These are phyloP conservation scores for Dromaius novaehollandiae DNA, from an alignment of 2,113 vertebrate species.

Conservation along the genomic window DNA sequence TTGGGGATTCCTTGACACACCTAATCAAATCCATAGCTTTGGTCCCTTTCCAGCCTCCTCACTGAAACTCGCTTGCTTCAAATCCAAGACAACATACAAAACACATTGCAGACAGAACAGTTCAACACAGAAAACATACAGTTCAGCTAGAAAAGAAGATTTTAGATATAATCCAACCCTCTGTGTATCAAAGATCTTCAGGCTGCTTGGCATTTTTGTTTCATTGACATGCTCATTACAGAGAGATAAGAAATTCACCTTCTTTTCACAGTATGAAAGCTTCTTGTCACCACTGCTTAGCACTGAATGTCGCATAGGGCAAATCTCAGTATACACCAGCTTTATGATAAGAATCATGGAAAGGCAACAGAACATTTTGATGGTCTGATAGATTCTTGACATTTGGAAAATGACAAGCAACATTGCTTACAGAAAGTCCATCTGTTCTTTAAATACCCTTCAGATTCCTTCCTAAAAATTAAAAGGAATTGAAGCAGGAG, in stretches of 20 bases:
- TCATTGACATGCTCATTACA: background rate
- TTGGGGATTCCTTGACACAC: slow-evolving; percentile 7
- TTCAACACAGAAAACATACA: background rate
- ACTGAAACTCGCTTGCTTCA: background rate
- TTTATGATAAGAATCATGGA: background rate
- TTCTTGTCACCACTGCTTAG: background rate
- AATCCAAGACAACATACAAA: background rate
- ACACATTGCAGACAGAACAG: background rate
- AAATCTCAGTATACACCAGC: background rate
- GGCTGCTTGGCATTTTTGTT: background rate
- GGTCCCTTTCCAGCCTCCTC: background rate
- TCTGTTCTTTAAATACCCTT: background rate
- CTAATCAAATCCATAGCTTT: slow-evolving; percentile 30
- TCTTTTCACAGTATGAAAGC: background rate
- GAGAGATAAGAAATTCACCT: background rate
- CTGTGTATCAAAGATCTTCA: background rate
- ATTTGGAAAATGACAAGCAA: background rate
- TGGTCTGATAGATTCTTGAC: background rate
- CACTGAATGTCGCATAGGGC: accelerated
- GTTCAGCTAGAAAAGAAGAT: background rate
- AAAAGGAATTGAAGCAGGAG: background rate
- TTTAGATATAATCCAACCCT: background rate
- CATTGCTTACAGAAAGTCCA: background rate
- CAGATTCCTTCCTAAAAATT: background rate
- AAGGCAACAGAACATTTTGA: background rate